Evolutionary conservation across 2,888 invertebrate species (phyloP), one percentile per base, ranked within the genome.

Genomic region (Pantelozetes paolii): DNA sequence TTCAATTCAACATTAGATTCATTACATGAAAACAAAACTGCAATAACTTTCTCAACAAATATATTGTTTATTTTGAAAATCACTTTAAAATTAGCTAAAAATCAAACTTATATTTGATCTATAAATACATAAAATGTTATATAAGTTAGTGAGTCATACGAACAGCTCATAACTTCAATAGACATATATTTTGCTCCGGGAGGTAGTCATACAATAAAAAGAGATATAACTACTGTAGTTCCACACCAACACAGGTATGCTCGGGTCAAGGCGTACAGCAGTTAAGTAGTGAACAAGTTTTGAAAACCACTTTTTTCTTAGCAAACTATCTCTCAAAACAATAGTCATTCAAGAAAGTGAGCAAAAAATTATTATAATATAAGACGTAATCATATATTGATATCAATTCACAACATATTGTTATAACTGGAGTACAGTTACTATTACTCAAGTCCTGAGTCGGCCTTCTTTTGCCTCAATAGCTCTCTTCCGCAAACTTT

Each of bases 321-420:
- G 32, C 30, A 26, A 26, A 6, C n/a, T 36, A n/a, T 72, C 26
- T 36, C 32, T 20, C 62, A 69, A 54, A 36, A 72, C 62, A 62
- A 62, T 62, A 62, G 62, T 30, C 20, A 62, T 62, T 62, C 62
- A 62, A n/a, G 62, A 62, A 62, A 62, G 62, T 62, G 36, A 62
- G 32, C 62, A 36, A 54, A 54, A 54, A 23, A 26, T 54, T 20
- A n/a, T n/a, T n/a, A 50, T 28, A 59, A 62, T 62, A 32, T 32
- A 32, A 62, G 30, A 62, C 18, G 1, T 9, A 62, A 62, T 62
- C 32, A 26, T 62, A 32, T 62, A 32, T 32, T 36, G 62, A 54
- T 54, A 62, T 62, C 62, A 30, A 32, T 62, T 32, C 32, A 62
- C 18, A 32, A 62, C 32, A 62, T n/a, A 62, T 62, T 62, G 62